phyloP scores from a whole-genome alignment of 2,888 invertebrate genomes.

The Beris morrisii region DNA sequence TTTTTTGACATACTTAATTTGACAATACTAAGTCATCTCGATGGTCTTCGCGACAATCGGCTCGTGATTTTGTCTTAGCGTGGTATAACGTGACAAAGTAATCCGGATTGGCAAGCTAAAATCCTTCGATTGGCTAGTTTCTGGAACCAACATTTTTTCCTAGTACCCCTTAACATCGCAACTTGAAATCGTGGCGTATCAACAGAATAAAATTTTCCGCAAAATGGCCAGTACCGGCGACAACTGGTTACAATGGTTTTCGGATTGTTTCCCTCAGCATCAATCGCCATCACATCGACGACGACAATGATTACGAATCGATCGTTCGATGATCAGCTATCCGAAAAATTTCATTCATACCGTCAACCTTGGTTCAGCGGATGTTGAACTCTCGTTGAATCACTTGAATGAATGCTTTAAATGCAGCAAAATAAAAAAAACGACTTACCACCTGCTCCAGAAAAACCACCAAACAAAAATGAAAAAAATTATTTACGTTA shows the following conservation, averaged over 20 bases:
- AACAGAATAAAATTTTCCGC: constrained; percentile 42
- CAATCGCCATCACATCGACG: constrained; percentile 72
- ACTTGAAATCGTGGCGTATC: constrained; percentile 40
- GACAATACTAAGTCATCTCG: no score
- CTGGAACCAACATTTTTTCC: constrained; percentile 4
- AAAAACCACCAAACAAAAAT: no score
- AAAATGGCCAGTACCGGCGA: constrained; percentile 75
- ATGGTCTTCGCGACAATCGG: no score
- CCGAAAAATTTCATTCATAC: constrained; percentile 97
- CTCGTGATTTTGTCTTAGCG: no score
- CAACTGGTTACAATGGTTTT: constrained; percentile 90
- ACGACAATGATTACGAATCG: constrained; percentile 75
- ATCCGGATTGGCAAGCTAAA: no score
- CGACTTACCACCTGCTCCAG: no score
- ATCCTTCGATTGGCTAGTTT: no score
- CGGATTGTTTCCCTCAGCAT: constrained; percentile 83
- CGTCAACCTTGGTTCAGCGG: constrained; percentile 83
- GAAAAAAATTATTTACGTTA: no score
- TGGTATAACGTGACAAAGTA: no score
- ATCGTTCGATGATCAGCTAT: constrained; percentile 92
- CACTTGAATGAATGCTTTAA: constrained; percentile 82
- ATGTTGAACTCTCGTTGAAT: constrained; percentile 80
- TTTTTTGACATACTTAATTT: no score
- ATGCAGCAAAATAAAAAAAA: constrained; percentile 86
- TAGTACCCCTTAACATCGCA: constrained; percentile 12